Base-by-base conservation (phyloP, 1,140 invertebrate species). In the Spodoptera litura region DNA sequence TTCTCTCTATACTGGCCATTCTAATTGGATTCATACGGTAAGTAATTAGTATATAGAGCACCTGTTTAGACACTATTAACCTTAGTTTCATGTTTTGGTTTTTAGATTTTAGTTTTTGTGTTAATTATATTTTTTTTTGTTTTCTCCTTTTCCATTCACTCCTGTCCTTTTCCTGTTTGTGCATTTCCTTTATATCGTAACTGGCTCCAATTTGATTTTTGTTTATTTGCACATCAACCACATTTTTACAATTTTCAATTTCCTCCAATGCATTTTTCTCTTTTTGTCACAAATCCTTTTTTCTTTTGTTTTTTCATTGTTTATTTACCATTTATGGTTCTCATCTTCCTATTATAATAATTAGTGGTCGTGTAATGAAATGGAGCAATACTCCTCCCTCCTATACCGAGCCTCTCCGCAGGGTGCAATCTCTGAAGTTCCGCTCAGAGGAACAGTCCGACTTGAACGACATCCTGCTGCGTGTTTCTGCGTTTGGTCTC, bases 401-500 rank as follows among this genome's bases (percentile, higher is more conserved):
- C 93, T 93, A 84, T 91, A 93, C 94, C 91, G 90, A 90, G 84
- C 92, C 91, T 93, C 89, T 94, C 95, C 95, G 85, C 95, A 97
- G 98, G 93, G 98, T 99, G 79, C 97, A 97, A 94, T 96, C 96
- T 70, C 94, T 99, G 88, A 97, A 98, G 92, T 99, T 99, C 96
- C 97, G 97, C 86, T 97, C 97, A 53, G 98, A 98, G 87, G 97
- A 98, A 88, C 97, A 98, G 89, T 98, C 97, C 84, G 97, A 98
- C 86, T 94, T 99, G 72, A 98, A 99, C 85, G 98, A 99, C 91
- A 98, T 99, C 80, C 95, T 99, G 4, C 96, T 99, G 5, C 97
- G 98, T 81, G 97, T 99, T 5, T 98, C 98, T 13, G 97, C 98
- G 8, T 98, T 99, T 88, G 98, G 98, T 61, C 95, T 99, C 52